Evolutionary conservation across 1,140 invertebrate species (phyloP), one percentile per base, ranked within the genome.

Genomic region (Eriosoma lanigerum): DNA sequence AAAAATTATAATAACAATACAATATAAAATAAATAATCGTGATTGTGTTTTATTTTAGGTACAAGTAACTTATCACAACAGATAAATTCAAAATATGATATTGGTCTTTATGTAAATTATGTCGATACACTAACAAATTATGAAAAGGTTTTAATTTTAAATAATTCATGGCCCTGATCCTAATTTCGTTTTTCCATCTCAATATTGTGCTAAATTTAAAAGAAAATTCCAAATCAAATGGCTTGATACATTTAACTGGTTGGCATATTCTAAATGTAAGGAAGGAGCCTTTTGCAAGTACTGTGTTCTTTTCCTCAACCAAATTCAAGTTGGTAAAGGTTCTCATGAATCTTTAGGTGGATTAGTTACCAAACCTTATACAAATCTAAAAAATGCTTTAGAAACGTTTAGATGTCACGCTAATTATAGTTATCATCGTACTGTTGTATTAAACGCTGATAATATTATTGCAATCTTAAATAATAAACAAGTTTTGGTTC

Each of bases 201-300:
- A 26, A 62, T 19, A 0, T 62, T 17, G 8, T 62, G 19, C 2
- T 32, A 62, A 62, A 62, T 62, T 62, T 62, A 62, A 62, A 32
- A 13, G 60, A 62, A 13, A 3, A 70, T 70, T 70, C 21, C 68
- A 48, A 38, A 9, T 50, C 4, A 50, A 48, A 26, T 72, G 68
- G 68, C 26, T 72, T 29, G 21, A 72, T 24, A 24, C 44, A 50
- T 72, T 72, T 54, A 44, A 72, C 6, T 70, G 66, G 46, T 24
- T 52, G 21, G 68, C 46, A n/a, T 72, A 72, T 54, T 72, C 44
- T n/a, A 72, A 72, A 72, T 21, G 4, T 72, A 72, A 72, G 48
- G 68, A 72, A 50, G 68, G 68, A 24, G 3, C 32, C 13, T 50
- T 72, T 21, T 50, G 68, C 48, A 72, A 72, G 15, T 72, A 44